These are phyloP conservation scores for Pitta sordida DNA, from an alignment of 2,113 vertebrate species.

Conservation along the genomic window DNA sequence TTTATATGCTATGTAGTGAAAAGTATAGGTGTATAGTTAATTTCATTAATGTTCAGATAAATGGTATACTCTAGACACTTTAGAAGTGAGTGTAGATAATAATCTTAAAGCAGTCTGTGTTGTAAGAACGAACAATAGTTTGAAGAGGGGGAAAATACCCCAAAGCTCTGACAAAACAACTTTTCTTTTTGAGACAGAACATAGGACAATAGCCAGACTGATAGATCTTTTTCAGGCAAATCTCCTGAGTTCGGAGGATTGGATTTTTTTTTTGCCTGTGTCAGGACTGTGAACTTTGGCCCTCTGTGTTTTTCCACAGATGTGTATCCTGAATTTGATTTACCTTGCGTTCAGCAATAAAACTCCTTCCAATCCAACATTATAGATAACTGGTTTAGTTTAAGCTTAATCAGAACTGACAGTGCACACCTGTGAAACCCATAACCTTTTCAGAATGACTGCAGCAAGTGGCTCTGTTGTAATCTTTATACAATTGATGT, in stretches of 20 bases:
- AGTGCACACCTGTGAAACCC: constrained; percentile 28
- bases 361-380: constrained; percentile 24
- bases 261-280: background rate
- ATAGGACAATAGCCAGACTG: background rate
- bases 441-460: constrained; percentile 21
- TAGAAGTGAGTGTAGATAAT: background rate
- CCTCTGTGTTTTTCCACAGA: constrained; percentile 40
- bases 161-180: background rate
- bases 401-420: constrained; percentile 31
- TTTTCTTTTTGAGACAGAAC: background rate
- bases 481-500: constrained; percentile 36
- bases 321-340: constrained; percentile 35
- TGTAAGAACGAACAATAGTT: background rate
- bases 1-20: background rate
- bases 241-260: background rate
- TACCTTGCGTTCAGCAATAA: constrained; percentile 20
- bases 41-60: constrained; percentile 28
- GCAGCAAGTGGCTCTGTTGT: constrained; percentile 10
- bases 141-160: background rate
- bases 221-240: background rate
- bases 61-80: background rate
- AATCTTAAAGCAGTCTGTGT: background rate
- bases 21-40: background rate
- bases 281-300: constrained; percentile 39
- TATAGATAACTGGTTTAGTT: constrained; percentile 56